Evolutionary conservation across 2,113 vertebrate genomes (phyloP).

Genomic region (Macquaria ambigua): DNA sequence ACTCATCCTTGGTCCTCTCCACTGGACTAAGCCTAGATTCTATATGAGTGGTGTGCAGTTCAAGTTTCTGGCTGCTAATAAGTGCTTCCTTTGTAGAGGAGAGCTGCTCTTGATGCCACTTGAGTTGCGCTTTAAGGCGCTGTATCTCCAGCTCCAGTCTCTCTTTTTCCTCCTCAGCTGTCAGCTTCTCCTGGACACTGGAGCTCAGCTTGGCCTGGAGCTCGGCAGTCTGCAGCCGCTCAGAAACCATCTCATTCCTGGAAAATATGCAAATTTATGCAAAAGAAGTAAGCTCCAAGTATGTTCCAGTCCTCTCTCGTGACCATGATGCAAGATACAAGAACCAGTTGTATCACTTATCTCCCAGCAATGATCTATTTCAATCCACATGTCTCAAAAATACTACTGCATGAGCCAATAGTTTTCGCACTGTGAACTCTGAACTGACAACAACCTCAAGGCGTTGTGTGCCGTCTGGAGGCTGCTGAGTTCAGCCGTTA

Average conservation of each 20-base stretch:
- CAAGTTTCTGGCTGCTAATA: conserved; percentile 56
- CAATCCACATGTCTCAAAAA: neutral
- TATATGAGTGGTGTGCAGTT: neutral
- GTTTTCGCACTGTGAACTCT: neutral
- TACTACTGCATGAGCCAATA: neutral
- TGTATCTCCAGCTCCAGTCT: conserved; percentile 77
- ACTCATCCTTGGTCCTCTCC: conserved; percentile 72
- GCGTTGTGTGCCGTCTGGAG: conserved; percentile 82
- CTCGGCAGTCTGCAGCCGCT: conserved; percentile 80
- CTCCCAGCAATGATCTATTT: neutral
- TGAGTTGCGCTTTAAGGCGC: conserved; percentile 69
- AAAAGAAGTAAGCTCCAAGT: conserved; percentile 29
- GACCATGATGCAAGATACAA: neutral
- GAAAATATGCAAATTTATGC: conserved; percentile 39
- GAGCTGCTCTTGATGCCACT: conserved; percentile 67
- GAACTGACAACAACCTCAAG: conserved; percentile 79
- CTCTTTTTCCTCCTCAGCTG: conserved; percentile 81
- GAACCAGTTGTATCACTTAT: conserved; percentile 14
- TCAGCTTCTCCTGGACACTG: conserved; percentile 79
- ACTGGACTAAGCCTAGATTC: conserved; percentile 54
- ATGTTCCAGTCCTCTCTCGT: neutral
- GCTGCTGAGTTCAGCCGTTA: conserved; percentile 79
- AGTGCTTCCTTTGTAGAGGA: conserved; percentile 45
- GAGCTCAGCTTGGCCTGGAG: conserved; percentile 84
- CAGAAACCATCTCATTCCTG: conserved; percentile 79